Base-by-base conservation (phyloP, 2,113 vertebrate species). In the Excalfactoria chinensis region DNA sequence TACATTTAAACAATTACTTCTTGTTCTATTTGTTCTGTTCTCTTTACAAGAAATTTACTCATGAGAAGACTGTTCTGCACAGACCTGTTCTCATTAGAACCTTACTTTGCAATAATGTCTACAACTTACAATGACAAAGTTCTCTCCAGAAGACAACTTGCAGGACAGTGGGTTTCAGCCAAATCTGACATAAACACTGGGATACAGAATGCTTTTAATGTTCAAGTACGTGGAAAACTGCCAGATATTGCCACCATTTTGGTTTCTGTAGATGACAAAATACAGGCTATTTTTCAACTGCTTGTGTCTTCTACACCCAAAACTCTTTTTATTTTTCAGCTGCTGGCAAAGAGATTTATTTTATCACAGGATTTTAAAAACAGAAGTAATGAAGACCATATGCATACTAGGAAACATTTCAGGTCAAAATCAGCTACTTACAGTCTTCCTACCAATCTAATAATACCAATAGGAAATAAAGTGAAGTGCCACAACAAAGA, bases 331-430 rank as follows among this genome's bases (percentile, higher is more conserved):
- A 5, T 44, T 93, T 82, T 59, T 78, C 83, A 89, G 49, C 83
- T 92, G 90, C 51, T 73, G 78, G 76, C 56, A 59, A 71, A 75
- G 41, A 32, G 53, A 55, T 95, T 93, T 90, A 93, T 86, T 95
- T 93, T 86, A 91, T 74, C 92, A 90, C 41, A 69, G 46, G 64
- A 75, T 88, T 95, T 92, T 84, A 58, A 93, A 95, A 95, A 86
- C 79, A 86, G 60, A 87, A 84, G 74, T 93, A 96, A 97, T 88
- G 62, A 81, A 91, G 79, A 88, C 85, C 91, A 93, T 84, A 86
- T 94, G 91, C 44, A 75, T 74, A 92, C 37, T 69, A 48, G 63
- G 86, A 92, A 94, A 93, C 53, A 72, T 93, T 92, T 93, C 84
- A 84, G 90, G 93, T 88, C 92, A 94, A 93, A 58, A 92, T 44